A percentile compares a stretch with the other conserved stretches of the same genome.
phyloP scores from a whole-genome alignment of 92 coral and sea anemone species.

The Bergia sp. region DNA sequence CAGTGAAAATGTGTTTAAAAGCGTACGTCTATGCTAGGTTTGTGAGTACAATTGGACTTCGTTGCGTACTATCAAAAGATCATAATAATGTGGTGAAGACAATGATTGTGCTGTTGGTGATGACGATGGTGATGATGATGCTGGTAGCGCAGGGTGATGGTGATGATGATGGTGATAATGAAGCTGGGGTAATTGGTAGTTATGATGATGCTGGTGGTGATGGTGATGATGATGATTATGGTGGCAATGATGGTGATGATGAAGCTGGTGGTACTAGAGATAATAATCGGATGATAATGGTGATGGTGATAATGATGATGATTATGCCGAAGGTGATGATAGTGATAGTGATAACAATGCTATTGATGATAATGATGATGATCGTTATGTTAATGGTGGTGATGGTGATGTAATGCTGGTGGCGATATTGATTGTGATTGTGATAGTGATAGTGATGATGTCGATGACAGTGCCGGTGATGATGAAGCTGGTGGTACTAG shows the following conservation, averaged over 20 bases:
- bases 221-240: background rate
- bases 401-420: conserved; percentile 27
- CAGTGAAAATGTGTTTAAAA: too few species aligned
- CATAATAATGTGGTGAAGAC: too few species aligned
- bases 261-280: background rate
- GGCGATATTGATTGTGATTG: background rate
- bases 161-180: background rate
- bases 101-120: background rate
- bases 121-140: background rate
- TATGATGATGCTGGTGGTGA: conserved; percentile 1
- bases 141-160: background rate
- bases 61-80: too few species aligned
- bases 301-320: conserved; percentile 25
- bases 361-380: background rate
- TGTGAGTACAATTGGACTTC: too few species aligned
- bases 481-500: conserved; percentile 1
- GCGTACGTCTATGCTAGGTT: too few species aligned
- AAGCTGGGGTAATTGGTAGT: background rate
- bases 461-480: background rate
- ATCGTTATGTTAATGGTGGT: background rate
- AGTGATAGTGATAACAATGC: background rate
- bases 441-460: conserved; percentile 22
- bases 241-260: conserved; percentile 1
- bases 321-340: background rate
- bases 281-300: background rate